Conservation (phyloP, 2,888 invertebrate species). For the Drosophila merina region DNA sequence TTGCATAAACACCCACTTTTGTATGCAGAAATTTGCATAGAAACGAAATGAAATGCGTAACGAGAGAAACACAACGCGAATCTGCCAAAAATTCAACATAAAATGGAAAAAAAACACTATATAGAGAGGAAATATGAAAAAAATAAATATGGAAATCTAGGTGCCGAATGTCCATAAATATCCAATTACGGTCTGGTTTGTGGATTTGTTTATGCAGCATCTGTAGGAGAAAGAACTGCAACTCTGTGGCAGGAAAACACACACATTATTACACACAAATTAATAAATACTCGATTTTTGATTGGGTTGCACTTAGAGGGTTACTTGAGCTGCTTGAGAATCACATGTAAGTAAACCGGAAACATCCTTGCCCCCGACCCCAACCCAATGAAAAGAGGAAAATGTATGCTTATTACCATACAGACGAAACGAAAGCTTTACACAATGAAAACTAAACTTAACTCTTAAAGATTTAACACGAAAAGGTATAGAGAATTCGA, state of each 20-base stretch:
- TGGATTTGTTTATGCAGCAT: slow-evolving; percentile 43
- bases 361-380: too few relatives aligned
- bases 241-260: neutral
- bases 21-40: slow-evolving; percentile 59
- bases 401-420: slow-evolving; percentile 19
- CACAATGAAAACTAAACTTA: slow-evolving; percentile 55
- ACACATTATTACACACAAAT: neutral
- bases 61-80: slow-evolving; percentile 49
- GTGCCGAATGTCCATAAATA: slow-evolving; percentile 54
- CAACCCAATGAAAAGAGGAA: neutral
- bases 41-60: slow-evolving; percentile 56
- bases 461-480: slow-evolving; percentile 20
- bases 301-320: slow-evolving; percentile 22
- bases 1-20: slow-evolving; percentile 12
- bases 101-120: slow-evolving; percentile 1
- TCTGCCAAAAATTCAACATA: slow-evolving; percentile 43
- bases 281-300: slow-evolving; percentile 13
- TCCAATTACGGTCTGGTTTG: slow-evolving; percentile 52
- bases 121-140: slow-evolving; percentile 6
- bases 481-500: slow-evolving; percentile 2
- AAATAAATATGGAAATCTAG: slow-evolving; percentile 12
- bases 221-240: neutral
- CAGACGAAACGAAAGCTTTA: slow-evolving; percentile 75
- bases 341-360: neutral
- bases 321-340: neutral